Evolutionary conservation across 2,888 invertebrate species (phyloP), one percentile per base, ranked within the genome.

Genomic region (Apamea anceps): DNA sequence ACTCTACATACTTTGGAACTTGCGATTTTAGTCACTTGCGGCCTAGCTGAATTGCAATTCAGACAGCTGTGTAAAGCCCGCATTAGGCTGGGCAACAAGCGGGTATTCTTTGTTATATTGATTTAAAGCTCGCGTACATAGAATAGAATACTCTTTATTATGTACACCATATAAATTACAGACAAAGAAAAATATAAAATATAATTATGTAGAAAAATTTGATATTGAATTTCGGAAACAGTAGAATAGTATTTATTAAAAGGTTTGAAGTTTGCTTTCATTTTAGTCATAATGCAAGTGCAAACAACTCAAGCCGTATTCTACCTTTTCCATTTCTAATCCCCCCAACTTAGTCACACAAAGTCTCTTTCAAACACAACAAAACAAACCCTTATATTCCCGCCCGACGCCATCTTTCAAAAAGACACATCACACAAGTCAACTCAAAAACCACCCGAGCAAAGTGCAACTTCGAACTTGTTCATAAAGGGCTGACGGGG

Each of bases 401-500:
- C 28, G 28, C 57, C 2, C 28, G 37, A 71, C 73, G 37, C 37
- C 62, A 75, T 78, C 45, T 73, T 79, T 77, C 75, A 77, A 85
- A 85, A 79, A 79, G 74, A 77, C 65, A 88, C 75, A 75, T 80
- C 63, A 48, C 67, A 76, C 62, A 66, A 75, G 76, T 75, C 81
- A 79, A 75, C 63, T 79, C 66, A 81, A 68, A 75, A 85, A 76
- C 88, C 88, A 74, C 88, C 67, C 74, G 68, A 72, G 79, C 32
- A 67, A 79, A 79, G 75, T 84, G 72, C 81, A 74, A 88, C 70
- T 78, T 74, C 65, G 65, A 72, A 77, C 75, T 76, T 72, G 68
- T 84, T 77, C 75, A 15, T 51, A 85, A 79, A 86, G 86, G 86
- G 86, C 86, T 88, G 86, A 82, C 88, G 67, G 48, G 25, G 67